phyloP scores from a whole-genome alignment of 1,140 invertebrate species.

The Nylanderia fulva region DNA sequence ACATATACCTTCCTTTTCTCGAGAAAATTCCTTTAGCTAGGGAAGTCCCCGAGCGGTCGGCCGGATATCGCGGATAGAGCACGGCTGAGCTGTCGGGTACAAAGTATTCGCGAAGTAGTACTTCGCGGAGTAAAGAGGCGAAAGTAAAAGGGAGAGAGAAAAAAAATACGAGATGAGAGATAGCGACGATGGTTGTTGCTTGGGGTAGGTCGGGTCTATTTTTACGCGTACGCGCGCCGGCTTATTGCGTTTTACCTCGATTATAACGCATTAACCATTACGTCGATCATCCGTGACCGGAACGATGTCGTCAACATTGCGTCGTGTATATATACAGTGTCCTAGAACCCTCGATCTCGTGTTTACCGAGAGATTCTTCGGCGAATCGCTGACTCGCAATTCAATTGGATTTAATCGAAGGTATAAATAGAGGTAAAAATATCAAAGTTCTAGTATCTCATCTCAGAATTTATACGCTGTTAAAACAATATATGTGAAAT shows the following conservation, averaged over 20 bases:
- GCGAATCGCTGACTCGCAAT: not conserved
- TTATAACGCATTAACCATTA: conserved; percentile 53
- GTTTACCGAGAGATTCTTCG: not conserved
- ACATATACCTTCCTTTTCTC: conserved; percentile 39
- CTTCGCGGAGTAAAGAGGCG: not conserved
- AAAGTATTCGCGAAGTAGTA: conserved; percentile 52
- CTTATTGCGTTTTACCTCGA: conserved; percentile 62
- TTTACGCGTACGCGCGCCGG: conserved; percentile 63
- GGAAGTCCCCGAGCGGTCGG: conserved; percentile 17
- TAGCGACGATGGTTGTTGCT: conserved; percentile 3
- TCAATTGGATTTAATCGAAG: not conserved
- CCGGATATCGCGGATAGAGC: not conserved
- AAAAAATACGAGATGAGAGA: not conserved
- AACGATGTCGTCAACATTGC: conserved; percentile 50
- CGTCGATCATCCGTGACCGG: conserved; percentile 45
- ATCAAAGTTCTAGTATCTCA: not conserved
- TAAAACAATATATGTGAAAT: too few relatives aligned
- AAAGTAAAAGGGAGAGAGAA: conserved; percentile 36
- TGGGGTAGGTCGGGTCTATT: conserved; percentile 71
- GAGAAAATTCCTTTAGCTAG: conserved; percentile 56
- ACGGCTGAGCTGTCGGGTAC: not conserved
- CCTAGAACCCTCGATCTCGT: conserved; percentile 20
- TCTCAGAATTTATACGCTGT: not conserved
- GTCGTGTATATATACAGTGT: conserved; percentile 2
- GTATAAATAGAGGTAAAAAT: not conserved